A percentile compares a stretch with the other conserved stretches of the same genome.
Conservation (phyloP, 2,888 invertebrate species). For the Acheta domesticus region DNA sequence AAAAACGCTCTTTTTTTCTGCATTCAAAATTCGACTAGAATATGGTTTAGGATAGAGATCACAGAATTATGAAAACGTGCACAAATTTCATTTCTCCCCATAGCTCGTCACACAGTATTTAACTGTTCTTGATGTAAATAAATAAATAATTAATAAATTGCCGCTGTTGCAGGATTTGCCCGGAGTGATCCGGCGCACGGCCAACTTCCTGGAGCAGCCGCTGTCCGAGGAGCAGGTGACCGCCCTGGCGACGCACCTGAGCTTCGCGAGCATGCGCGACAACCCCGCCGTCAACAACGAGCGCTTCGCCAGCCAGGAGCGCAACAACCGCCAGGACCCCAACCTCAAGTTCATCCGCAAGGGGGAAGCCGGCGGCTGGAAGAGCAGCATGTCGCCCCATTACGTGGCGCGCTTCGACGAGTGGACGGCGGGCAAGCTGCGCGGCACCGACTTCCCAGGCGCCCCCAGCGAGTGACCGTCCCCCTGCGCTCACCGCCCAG, state of each 20-base stretch:
- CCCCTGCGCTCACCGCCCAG: no score
- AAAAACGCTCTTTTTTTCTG: no score
- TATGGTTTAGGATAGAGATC: no score
- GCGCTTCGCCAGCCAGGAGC: constrained; percentile 39
- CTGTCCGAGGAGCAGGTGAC: constrained; percentile 46
- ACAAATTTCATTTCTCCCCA: no score
- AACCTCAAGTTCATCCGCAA: constrained; percentile 43
- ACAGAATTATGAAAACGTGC: no score
- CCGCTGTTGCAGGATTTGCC: constrained; percentile 46
- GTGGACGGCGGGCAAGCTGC: constrained; percentile 35
- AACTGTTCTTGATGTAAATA: no score
- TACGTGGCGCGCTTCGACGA: constrained; percentile 47
- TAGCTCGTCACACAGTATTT: no score
- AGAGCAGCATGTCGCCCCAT: constrained; percentile 47
- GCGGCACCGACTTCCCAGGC: constrained; percentile 28
- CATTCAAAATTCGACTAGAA: no score
- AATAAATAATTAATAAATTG: no score
- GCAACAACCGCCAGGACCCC: constrained; percentile 38
- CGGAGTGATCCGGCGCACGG: constrained; percentile 47
- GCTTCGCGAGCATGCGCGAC: constrained; percentile 53
- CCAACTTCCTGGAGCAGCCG: constrained; percentile 47
- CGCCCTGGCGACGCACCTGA: constrained; percentile 49
- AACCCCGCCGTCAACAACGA: constrained; percentile 53
- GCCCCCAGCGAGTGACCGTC: not conserved
- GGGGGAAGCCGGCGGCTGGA: constrained; percentile 52